phyloP scores from a whole-genome alignment of 2,888 invertebrate species.

The Himalopsyche japonica region DNA sequence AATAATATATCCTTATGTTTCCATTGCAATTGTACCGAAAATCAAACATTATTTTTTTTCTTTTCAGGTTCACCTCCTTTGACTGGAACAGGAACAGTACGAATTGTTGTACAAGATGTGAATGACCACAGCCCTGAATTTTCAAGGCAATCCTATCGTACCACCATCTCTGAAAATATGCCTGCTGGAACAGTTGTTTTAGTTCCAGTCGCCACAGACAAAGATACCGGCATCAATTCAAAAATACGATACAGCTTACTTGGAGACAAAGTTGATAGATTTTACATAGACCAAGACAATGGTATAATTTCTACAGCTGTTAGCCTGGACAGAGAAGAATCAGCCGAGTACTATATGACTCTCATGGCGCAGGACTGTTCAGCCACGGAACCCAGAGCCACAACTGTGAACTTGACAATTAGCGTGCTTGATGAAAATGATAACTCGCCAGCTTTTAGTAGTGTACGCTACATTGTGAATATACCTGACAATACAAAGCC shows the following conservation, averaged over 20 bases:
- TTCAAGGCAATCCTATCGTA: constrained; percentile 77
- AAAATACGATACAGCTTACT: constrained; percentile 83
- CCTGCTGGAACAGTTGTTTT: constrained; percentile 77
- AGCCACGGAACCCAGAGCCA: constrained; percentile 79
- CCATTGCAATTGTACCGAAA: neutral
- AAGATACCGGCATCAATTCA: constrained; percentile 82
- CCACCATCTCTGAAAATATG: constrained; percentile 80
- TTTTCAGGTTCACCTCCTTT: constrained; percentile 85
- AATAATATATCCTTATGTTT: neutral
- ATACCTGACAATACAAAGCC: constrained; percentile 79
- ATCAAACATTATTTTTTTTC: constrained; percentile 38
- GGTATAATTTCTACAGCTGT: constrained; percentile 78
- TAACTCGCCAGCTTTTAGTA: constrained; percentile 78
- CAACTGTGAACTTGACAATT: constrained; percentile 82
- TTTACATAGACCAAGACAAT: constrained; percentile 75
- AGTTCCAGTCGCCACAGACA: constrained; percentile 77
- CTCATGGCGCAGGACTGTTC: constrained; percentile 89
- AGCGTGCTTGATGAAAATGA: constrained; percentile 82
- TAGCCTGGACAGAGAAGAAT: constrained; percentile 79
- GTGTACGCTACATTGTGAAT: constrained; percentile 74
- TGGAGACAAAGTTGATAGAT: constrained; percentile 80
- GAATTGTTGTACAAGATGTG: constrained; percentile 88
- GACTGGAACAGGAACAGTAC: constrained; percentile 89
- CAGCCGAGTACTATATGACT: constrained; percentile 75
- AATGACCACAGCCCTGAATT: constrained; percentile 94